Base-by-base conservation (phyloP, 2,797 vertebrate genomes). In the Coranthus polyacanthus region DNA sequence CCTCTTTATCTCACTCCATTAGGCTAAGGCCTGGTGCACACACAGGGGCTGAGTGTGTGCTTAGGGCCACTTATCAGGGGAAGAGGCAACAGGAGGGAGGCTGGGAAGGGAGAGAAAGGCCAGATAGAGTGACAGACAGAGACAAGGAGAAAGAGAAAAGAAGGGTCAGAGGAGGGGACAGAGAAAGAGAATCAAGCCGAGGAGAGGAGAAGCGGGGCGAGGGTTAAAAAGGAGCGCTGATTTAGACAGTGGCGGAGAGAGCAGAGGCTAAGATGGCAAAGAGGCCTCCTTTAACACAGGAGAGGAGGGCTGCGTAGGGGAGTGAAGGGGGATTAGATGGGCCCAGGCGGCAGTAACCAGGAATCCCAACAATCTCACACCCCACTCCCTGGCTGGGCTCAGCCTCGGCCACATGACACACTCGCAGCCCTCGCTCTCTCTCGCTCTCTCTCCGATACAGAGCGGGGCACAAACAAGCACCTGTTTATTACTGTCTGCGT, bases 331-430 rank as follows among this genome's bases (percentile, higher is more conserved):
- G 90, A 90, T 92, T 92, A 92, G 89, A 84, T 81, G 79, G 88
- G 85, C 83, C 84, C 73, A 86, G 86, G 88, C 87, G 72, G 88
- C 88, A 91, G 90, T 54, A 90, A 91, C 79, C 84, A 91, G 81
- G 90, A 92, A 92, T 92, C 88, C 70, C 79, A 92, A 90, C 89
- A 91, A 92, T 92, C 85, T 92, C 88, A 88, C 90, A 92, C 91
- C 87, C 85, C 72, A 69, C 85, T 89, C 88, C 81, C 79, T 87
- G 86, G 88, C 85, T 17, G 32, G 68, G 55, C 79, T 88, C 82
- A 82, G 88, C 69, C 73, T 82, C 62, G 32, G 82, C 82, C 88
- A 91, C 86, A 91, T 92, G 90, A 92, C 90, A 72, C 82, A 81
- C 71, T 83, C 79, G 52, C 81, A 88, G 79, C 71, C 76, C 76